Percentiles rank a stretch among this genome's conserved stretches.
Conservation (phyloP, 1,140 invertebrate genomes). For the Meloidogyne chitwoodi region DNA sequence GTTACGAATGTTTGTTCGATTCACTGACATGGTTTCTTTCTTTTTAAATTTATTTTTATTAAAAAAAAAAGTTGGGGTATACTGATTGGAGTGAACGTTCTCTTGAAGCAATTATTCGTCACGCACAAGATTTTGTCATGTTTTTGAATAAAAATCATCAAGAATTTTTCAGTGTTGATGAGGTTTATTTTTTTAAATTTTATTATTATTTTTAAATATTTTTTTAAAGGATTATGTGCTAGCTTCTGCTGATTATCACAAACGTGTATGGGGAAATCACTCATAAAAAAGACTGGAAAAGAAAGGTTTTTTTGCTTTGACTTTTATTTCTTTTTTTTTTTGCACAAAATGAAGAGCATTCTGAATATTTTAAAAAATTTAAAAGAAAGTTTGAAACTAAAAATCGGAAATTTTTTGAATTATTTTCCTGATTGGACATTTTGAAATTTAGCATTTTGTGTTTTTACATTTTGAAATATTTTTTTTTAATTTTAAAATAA, state of each 20-base stretch:
- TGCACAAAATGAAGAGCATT: background rate
- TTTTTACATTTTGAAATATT: no score
- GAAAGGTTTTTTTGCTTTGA: background rate
- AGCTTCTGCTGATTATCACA: conserved; percentile 30
- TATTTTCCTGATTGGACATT: no score
- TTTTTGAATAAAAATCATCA: conserved; percentile 30
- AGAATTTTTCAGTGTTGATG: conserved; percentile 26
- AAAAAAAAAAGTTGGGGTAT: conserved; percentile 14
- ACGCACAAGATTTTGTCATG: conserved; percentile 35
- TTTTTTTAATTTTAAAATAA: no score
- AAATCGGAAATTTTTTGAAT: no score
- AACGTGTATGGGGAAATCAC: conserved; percentile 31
- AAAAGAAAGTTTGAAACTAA: no score
- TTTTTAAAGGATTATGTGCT: conserved; percentile 24
- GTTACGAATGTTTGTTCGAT: conserved; percentile 31
- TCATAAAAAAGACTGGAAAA: background rate
- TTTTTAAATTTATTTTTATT: background rate
- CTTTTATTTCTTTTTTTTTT: background rate
- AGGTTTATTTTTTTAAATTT: conserved; percentile 1
- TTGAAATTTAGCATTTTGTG: no score
- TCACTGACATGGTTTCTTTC: conserved; percentile 25
- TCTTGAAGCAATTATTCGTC: conserved; percentile 32
- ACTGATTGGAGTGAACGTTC: conserved; percentile 31
- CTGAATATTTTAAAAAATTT: no score
- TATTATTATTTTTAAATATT: background rate